Percentiles rank a stretch among this genome's conserved stretches.
These are phyloP conservation scores for Apeltes quadracus DNA, from an alignment of 2,113 vertebrate species.

Conservation along the genomic window DNA sequence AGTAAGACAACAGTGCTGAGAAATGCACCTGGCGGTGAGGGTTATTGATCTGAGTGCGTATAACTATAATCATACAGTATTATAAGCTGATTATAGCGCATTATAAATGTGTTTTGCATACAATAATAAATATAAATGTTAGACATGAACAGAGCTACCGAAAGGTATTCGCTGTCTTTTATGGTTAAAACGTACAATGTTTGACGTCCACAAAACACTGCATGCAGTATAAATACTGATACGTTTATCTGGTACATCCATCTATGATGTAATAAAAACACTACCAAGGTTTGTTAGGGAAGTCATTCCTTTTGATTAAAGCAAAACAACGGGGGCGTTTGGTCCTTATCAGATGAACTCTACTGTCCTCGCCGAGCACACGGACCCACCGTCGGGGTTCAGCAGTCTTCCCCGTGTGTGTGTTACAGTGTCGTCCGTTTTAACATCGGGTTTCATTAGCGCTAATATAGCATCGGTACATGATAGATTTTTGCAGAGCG, in stretches of 20 bases:
- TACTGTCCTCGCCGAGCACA: conserved; percentile 8
- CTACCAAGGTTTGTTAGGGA: no score
- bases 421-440: conserved; percentile 23
- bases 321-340: not conserved
- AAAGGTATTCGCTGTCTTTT: not conserved
- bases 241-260: no score
- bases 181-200: not conserved
- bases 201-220: not conserved
- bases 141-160: not conserved
- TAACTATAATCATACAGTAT: not conserved
- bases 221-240: no score
- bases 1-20: not conserved
- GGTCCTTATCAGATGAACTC: not conserved
- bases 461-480: conserved; percentile 26
- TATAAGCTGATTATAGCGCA: not conserved
- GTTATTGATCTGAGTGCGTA: not conserved
- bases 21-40: not conserved
- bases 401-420: conserved; percentile 10
- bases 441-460: conserved; percentile 28
- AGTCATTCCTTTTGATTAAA: no score
- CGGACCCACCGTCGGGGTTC: conserved; percentile 7
- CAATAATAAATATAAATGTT: not conserved
- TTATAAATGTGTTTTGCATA: not conserved
- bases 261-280: no score
- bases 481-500: conserved; percentile 26